Evolutionary conservation across 1,140 invertebrate genomes (phyloP).

Genomic region (Brachionus manjavacas): DNA sequence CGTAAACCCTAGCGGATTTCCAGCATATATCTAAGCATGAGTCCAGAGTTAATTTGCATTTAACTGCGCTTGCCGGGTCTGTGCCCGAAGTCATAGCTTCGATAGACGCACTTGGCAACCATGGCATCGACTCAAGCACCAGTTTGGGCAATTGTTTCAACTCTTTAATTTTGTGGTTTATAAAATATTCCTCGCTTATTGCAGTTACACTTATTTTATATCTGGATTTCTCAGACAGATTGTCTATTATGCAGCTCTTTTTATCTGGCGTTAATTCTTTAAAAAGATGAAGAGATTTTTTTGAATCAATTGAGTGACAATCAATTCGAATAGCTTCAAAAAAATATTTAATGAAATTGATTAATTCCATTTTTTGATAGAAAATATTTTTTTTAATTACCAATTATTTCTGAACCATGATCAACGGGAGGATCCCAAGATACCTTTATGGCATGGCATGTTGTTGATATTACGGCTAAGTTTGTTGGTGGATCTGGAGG

Average conservation of each 20-base stretch:
- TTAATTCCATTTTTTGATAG: not conserved
- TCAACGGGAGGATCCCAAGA: slow-evolving; percentile 55
- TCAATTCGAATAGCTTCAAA: slow-evolving; percentile 52
- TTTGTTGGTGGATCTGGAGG: slow-evolving; percentile 53
- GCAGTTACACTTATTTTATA: slow-evolving; percentile 54
- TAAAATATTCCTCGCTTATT: slow-evolving; percentile 57
- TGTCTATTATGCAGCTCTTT: slow-evolving; percentile 49
- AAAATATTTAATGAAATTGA: not conserved
- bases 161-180: slow-evolving; percentile 50
- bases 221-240: slow-evolving; percentile 53
- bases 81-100: slow-evolving; percentile 51
- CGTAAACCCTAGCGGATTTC: slow-evolving; percentile 53
- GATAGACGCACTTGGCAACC: slow-evolving; percentile 53
- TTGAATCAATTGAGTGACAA: slow-evolving; percentile 50
- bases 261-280: slow-evolving; percentile 51
- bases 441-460: slow-evolving; percentile 53
- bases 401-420: slow-evolving; percentile 54
- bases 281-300: slow-evolving; percentile 42
- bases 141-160: slow-evolving; percentile 45
- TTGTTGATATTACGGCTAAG: slow-evolving; percentile 51
- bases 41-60: slow-evolving; percentile 48
- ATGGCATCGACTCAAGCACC: slow-evolving; percentile 49
- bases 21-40: slow-evolving; percentile 51
- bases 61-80: slow-evolving; percentile 51
- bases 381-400: slow-evolving; percentile 45